These are phyloP conservation scores for Sarcophaga bullata DNA, from an alignment of 1,140 invertebrate genomes.

Conservation along the genomic window DNA sequence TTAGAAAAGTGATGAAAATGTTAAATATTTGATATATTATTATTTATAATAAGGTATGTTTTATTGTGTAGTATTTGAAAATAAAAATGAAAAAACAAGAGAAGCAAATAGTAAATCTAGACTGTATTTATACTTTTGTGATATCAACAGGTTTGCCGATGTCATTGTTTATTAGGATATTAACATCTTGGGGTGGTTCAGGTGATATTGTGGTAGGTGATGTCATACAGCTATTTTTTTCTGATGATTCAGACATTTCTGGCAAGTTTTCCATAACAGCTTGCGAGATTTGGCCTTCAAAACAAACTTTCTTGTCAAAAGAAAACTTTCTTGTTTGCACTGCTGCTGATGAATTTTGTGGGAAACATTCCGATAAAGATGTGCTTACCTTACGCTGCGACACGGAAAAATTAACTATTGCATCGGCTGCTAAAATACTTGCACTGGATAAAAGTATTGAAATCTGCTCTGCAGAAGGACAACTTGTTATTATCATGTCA, in stretches of 20 bases:
- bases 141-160: background rate
- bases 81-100: conserved; percentile 9
- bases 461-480: conserved; percentile 90
- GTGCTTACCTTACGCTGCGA: conserved; percentile 57
- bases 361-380: conserved; percentile 47
- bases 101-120: background rate
- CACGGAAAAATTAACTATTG: conserved; percentile 57
- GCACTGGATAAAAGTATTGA: conserved; percentile 86
- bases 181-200: conserved; percentile 18
- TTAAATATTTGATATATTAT: conserved; percentile 49
- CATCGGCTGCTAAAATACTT: conserved; percentile 69
- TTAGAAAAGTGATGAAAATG: background rate
- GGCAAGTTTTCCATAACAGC: conserved; percentile 44
- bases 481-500: conserved; percentile 84
- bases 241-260: conserved; percentile 42
- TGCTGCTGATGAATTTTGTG: background rate
- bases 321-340: conserved; percentile 50
- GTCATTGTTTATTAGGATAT: background rate
- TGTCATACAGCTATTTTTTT: conserved; percentile 13
- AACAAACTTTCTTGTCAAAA: conserved; percentile 41
- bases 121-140: background rate
- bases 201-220: conserved; percentile 37
- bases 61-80: conserved; percentile 43
- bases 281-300: conserved; percentile 1
- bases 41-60: conserved; percentile 53